Evolutionary conservation across 2,888 invertebrate genomes (phyloP), one percentile per base, ranked within the genome.

Genomic region (Torymus texanus): DNA sequence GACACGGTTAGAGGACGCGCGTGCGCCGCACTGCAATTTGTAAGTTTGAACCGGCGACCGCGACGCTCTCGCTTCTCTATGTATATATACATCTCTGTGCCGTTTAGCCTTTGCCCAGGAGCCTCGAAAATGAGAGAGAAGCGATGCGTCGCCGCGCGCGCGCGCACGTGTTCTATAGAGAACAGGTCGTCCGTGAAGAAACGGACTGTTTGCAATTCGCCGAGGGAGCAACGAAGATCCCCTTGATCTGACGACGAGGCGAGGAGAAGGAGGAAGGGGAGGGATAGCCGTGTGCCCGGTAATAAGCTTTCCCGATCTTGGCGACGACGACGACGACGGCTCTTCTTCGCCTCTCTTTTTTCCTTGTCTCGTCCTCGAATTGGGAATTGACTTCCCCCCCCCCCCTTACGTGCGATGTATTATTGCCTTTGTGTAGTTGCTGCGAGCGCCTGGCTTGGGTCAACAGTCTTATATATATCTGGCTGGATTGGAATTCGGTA

Each of bases 181-280:
- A 41, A 5, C 55, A 53, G 63, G 63, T 73, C 73, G 41, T 18
- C 63, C 73, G 53, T 63, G 66, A 76, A 71, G 70, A 76, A 76
- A 50, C 62, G 62, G 70, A 58, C 75, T 70, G 70, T 76, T 75
- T 74, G 68, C 75, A 62, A 66, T 66, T 65, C 53, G 67, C 70
- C 58, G 41, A 29, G 56, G 16, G 18, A 18, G 16, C n/a, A 21
- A 14, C 51, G 68, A 55, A 62, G 62, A 75, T 24, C 59, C 68
- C 68, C 75, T 75, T 68, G 68, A 75, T 75, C 68, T 68, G 62
- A 41, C 41, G 29, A 29, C 29, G 41, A 41, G 8, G 41, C 13
- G 72, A 29, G 53, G 18, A 56, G 24, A 21, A 21, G 21, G 21
- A 21, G 21, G 2, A 21, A 21, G 21, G 21, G 21, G 21, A 21